These are phyloP conservation scores for Caenorhabditis sinica DNA, from an alignment of 2,888 invertebrate species.

Conservation along the genomic window DNA sequence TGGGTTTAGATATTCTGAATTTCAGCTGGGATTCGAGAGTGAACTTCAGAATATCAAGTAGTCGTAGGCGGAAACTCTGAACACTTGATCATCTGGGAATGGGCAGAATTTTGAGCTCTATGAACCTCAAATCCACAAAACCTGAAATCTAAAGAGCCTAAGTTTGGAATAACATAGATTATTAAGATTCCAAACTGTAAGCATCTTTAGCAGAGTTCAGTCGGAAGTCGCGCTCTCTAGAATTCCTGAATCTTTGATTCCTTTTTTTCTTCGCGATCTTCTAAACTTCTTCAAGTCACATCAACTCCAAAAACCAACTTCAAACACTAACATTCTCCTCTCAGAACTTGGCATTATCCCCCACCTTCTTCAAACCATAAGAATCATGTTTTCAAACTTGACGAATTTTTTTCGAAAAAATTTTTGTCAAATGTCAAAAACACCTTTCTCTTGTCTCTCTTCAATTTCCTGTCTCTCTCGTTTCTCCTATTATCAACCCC, in stretches of 20 bases:
- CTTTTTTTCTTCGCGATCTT: background rate
- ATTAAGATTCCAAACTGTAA: no score
- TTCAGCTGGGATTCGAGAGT: no score
- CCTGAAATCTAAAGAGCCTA: no score
- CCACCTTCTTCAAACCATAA: background rate
- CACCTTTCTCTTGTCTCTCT: conserved; percentile 20
- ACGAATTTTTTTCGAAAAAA: conserved; percentile 11
- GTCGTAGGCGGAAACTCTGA: no score
- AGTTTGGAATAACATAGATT: no score
- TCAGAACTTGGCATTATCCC: background rate
- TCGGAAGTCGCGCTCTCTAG: no score
- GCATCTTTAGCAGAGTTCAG: background rate
- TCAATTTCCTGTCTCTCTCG: background rate
- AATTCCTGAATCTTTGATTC: background rate
- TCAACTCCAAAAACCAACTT: background rate
- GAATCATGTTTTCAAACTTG: conserved; percentile 12
- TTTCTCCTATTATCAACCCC: background rate
- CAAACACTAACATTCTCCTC: background rate
- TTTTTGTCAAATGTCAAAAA: background rate
- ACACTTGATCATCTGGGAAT: no score
- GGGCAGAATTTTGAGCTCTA: no score
- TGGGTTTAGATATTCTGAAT: no score
- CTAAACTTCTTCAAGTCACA: background rate
- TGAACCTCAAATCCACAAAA: no score
- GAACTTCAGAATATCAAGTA: background rate